phyloP scores from a whole-genome alignment of 2,113 vertebrate species.

The Nipponia nippon region DNA sequence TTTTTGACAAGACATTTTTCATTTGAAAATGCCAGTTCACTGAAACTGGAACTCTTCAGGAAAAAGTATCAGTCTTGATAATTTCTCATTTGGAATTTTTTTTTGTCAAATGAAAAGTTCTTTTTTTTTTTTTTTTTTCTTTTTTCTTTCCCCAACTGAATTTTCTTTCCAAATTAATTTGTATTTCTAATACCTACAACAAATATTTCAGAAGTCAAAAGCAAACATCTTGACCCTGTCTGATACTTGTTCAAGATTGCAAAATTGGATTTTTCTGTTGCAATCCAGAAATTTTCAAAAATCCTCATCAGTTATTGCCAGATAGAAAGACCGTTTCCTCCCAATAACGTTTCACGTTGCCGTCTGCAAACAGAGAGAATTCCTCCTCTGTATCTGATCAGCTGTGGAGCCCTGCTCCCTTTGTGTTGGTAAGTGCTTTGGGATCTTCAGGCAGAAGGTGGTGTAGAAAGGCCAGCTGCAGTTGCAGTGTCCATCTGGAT shows the following conservation, averaged over 20 bases:
- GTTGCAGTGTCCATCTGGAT: not conserved
- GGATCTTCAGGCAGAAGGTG: not conserved
- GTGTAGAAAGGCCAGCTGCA: not conserved
- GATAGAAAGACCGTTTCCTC: not conserved
- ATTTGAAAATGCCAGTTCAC: slow-evolving; percentile 13
- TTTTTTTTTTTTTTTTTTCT: too few relatives aligned
- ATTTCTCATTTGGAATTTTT: not conserved
- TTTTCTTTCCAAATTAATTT: not conserved
- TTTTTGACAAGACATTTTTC: slow-evolving; percentile 46
- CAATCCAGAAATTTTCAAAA: not conserved
- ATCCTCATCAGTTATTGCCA: not conserved
- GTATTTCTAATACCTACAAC: not conserved
- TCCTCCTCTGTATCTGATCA: not conserved
- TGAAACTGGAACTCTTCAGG: not conserved
- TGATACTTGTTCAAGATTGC: not conserved
- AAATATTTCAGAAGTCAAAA: not conserved
- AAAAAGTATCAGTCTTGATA: not conserved
- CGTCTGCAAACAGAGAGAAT: not conserved
- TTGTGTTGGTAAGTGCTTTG: fast-evolving
- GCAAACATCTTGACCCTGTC: not conserved
- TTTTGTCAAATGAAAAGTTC: not conserved
- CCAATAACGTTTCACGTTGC: fast-evolving
- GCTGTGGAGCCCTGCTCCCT: not conserved
- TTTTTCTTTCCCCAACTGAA: not conserved
- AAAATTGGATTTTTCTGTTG: not conserved